Base-by-base conservation (phyloP, 2,113 vertebrate species). In the Burhinus oedicnemus region DNA sequence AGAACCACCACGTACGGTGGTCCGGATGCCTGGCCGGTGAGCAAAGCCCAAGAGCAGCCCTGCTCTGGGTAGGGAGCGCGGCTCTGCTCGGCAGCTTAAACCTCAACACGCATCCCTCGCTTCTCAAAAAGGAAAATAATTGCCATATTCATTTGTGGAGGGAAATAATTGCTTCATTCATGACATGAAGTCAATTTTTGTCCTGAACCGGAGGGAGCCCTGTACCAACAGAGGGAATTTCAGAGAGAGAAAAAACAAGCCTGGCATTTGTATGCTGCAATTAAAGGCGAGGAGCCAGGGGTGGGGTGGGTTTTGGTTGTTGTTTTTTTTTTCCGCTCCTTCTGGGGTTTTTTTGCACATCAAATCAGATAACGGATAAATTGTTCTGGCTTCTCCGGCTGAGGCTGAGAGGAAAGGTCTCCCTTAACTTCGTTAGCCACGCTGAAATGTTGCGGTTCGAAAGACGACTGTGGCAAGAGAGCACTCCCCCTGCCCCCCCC, bases 151-250 rank as follows among this genome's bases (percentile, higher is more conserved):
- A 77, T 95, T 91, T 87, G 69, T 70, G 81, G 61, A 87, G 75
- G 64, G 78, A 95, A 95, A 95, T 95, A 95, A 96, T 97, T 91
- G 72, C 94, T 85, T 90, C 82, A 51, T 83, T 89, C 68, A 14
- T 68, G 89, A 95, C 91, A 96, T 38, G 51, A 95, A 97, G 94
- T 96, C 89, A 72, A 89, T 89, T 95, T 95, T 95, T 87, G 85
- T 95, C 92, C 91, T 92, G 83, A 96, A 94, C 87, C 15, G 3
- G 83, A 90, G 93, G 94, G 85, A 96, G 61, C 64, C 81, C 75
- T 62, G 72, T 8, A 80, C 66, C 78, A 87, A 87, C 93, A 93
- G 55, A 90, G 54, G 65, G 69, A 89, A 95, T 92, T 97, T 95
- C 60, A 94, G 92, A 83, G 87, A 66, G 61, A 89, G 65, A 18